These are phyloP conservation scores for Platichthys flesus DNA, from an alignment of 2,113 vertebrate species.

Conservation along the genomic window DNA sequence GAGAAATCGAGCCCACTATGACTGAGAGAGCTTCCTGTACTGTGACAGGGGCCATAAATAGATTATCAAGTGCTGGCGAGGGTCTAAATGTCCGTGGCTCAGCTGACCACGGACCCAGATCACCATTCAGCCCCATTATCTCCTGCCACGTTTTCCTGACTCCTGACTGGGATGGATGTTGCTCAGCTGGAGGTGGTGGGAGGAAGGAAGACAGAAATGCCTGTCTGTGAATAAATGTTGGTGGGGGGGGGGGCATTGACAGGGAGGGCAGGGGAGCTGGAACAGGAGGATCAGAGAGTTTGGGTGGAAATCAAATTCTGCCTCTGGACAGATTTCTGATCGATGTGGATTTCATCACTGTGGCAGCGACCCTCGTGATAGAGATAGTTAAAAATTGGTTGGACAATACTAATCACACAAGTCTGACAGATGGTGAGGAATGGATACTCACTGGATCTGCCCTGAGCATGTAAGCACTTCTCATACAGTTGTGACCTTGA, in stretches of 20 bases:
- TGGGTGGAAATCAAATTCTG: not conserved
- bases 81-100: constrained; percentile 27
- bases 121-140: constrained; percentile 16
- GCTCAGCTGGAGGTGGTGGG: not conserved
- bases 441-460: not conserved
- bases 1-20: constrained; percentile 3
- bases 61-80: constrained; percentile 18
- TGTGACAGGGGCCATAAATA: constrained; percentile 32
- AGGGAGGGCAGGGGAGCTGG: not conserved
- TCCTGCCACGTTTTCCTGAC: constrained; percentile 3
- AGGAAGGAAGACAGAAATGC: constrained; percentile 16
- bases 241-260: not conserved
- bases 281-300: not conserved
- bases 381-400: not conserved
- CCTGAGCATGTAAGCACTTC: not conserved
- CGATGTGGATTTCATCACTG: not conserved
- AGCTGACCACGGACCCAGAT: constrained; percentile 23
- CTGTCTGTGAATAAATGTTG: not conserved
- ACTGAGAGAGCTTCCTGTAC: not conserved
- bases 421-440: no score
- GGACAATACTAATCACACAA: not conserved
- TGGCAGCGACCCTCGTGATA: not conserved
- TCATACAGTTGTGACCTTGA: constrained; percentile 47
- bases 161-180: constrained; percentile 3
- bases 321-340: constrained; percentile 3